phyloP scores from a whole-genome alignment of 2,113 vertebrate genomes.

The Elephas maximus region DNA sequence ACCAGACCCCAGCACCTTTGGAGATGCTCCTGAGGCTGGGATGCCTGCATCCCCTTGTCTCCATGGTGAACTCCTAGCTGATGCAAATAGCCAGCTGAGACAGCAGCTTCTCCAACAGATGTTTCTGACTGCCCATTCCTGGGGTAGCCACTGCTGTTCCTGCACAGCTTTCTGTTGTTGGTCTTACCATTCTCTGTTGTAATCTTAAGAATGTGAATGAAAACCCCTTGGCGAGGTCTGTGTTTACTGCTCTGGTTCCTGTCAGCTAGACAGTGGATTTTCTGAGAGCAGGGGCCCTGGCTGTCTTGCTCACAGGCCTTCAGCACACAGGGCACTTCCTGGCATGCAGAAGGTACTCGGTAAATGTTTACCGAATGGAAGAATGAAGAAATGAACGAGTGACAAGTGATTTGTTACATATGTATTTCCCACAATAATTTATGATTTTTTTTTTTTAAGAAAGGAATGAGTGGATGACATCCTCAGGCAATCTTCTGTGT shows the following conservation, averaged over 20 bases:
- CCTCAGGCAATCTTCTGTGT: not conserved
- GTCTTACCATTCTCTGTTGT: not conserved
- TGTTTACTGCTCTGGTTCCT: not conserved
- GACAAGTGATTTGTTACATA: not conserved
- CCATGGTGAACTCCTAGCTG: not conserved
- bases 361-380: not conserved
- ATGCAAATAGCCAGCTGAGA: not conserved
- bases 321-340: not conserved
- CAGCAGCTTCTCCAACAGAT: not conserved
- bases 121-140: not conserved
- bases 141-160: not conserved
- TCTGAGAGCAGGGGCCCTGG: not conserved
- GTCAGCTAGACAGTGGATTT: not conserved
- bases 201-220: not conserved
- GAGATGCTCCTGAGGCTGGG: not conserved
- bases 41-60: fast-evolving
- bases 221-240: not conserved
- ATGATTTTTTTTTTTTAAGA: not conserved
- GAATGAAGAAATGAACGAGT: not conserved
- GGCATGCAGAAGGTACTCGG: not conserved
- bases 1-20: fast-evolving
- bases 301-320: not conserved
- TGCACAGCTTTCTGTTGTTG: fast-evolving
- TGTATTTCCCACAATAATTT: not conserved
- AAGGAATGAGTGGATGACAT: not conserved